phyloP scores from a whole-genome alignment of 2,797 vertebrate species.

The Borostomias antarcticus region DNA sequence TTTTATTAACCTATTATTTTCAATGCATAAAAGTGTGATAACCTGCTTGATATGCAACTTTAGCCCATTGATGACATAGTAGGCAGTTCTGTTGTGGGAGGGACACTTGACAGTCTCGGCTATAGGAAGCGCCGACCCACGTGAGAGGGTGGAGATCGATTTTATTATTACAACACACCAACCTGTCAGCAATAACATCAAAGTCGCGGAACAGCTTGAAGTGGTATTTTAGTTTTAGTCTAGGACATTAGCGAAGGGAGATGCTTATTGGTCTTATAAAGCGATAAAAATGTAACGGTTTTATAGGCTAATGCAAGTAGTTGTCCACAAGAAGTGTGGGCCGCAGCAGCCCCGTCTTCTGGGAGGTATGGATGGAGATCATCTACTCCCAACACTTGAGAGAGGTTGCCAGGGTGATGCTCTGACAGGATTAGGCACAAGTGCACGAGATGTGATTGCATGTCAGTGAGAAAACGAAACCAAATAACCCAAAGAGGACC shows the following conservation, averaged over 20 bases:
- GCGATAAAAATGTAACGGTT: slow-evolving; percentile 58
- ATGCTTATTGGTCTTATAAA: slow-evolving; percentile 58
- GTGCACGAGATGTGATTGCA: slow-evolving; percentile 81
- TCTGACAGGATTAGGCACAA: slow-evolving; percentile 83
- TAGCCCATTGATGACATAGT: not conserved
- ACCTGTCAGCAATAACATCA: slow-evolving; percentile 70
- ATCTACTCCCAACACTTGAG: slow-evolving; percentile 59
- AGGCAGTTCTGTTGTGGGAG: slow-evolving; percentile 2
- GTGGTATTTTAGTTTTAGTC: slow-evolving; percentile 51
- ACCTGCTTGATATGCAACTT: not conserved
- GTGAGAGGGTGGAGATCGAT: slow-evolving; percentile 47
- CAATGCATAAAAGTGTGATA: not conserved
- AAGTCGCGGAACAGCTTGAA: slow-evolving; percentile 66
- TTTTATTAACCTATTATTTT: too few species aligned
- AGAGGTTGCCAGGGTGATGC: slow-evolving; percentile 71
- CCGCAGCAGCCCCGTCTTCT: not conserved
- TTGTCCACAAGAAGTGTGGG: slow-evolving; percentile 24
- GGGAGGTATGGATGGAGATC: slow-evolving; percentile 29
- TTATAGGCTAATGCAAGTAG: slow-evolving; percentile 41
- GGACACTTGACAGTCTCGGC: slow-evolving; percentile 10
- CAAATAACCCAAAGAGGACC: slow-evolving; percentile 59
- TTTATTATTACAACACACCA: slow-evolving; percentile 69
- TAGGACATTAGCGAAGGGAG: slow-evolving; percentile 45
- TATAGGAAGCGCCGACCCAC: slow-evolving; percentile 30
- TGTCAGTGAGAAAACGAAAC: slow-evolving; percentile 74